Conservation (phyloP, 2,113 vertebrate genomes). For the Siphamia tubifer region DNA sequence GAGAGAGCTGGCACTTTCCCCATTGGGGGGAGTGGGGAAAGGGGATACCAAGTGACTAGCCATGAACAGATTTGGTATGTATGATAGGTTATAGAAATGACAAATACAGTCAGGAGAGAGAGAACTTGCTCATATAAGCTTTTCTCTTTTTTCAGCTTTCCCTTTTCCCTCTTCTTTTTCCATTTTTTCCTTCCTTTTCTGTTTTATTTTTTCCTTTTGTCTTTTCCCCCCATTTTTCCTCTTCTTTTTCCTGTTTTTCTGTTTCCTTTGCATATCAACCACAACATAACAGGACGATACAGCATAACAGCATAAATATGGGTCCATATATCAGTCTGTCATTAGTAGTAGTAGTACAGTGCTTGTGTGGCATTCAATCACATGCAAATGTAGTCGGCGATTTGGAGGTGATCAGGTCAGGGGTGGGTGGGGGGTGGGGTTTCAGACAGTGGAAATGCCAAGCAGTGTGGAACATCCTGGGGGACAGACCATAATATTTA, state of each 20-base stretch:
- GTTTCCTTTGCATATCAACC: no score
- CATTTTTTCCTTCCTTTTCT: not conserved
- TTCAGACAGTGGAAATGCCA: slow-evolving; percentile 64
- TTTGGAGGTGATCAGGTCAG: slow-evolving; percentile 57
- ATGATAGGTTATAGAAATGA: no score
- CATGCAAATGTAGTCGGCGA: slow-evolving; percentile 56
- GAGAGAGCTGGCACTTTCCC: no score
- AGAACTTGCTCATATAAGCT: not conserved
- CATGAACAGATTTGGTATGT: no score
- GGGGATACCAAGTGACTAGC: no score
- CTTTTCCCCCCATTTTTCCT: not conserved
- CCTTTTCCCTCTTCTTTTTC: not conserved
- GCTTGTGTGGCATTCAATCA: slow-evolving; percentile 59
- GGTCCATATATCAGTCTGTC: no score
- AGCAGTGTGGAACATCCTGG: slow-evolving; percentile 65
- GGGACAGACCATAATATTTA: slow-evolving; percentile 76
- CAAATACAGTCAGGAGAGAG: no score
- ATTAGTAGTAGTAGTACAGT: slow-evolving; percentile 46
- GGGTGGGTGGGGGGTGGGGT: slow-evolving; percentile 22
- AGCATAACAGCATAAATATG: no score
- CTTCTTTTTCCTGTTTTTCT: no score
- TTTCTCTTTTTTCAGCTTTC: not conserved
- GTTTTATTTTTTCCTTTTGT: not conserved
- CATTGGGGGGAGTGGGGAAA: no score
- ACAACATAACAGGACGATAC: no score